These are phyloP conservation scores for Drosophila pallidifrons DNA, from an alignment of 1,140 invertebrate species.

Conservation along the genomic window DNA sequence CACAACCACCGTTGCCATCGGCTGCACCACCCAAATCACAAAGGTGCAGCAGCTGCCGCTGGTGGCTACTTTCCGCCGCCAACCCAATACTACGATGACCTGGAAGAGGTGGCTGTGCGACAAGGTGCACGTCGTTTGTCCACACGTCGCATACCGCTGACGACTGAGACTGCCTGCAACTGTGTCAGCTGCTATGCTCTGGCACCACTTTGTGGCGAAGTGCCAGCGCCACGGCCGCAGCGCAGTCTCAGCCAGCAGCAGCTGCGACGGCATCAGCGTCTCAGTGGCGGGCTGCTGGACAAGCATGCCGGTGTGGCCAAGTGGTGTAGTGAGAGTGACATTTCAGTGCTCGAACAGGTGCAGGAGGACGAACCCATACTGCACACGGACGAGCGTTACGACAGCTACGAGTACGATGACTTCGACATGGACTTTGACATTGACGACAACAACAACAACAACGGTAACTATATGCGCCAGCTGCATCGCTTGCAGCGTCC, in stretches of 20 bases:
- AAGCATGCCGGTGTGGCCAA: conserved; percentile 63
- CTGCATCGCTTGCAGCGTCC: conserved; percentile 26
- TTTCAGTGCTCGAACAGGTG: conserved; percentile 76
- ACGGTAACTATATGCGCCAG: conserved; percentile 38
- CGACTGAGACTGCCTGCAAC: conserved; percentile 58
- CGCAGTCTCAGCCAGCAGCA: conserved; percentile 80
- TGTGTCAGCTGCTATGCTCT: conserved; percentile 80
- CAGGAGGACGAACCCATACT: conserved; percentile 44
- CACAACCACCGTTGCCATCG: conserved; percentile 37
- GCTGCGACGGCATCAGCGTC: conserved; percentile 71
- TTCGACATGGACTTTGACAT: conserved; percentile 76
- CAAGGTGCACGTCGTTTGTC: conserved; percentile 60
- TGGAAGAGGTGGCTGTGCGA: conserved; percentile 60
- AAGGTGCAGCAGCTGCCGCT: conserved; percentile 8
- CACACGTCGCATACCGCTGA: conserved; percentile 47
- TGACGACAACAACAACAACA: conserved; percentile 48
- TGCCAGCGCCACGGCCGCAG: conserved; percentile 70
- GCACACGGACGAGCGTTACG: conserved; percentile 55
- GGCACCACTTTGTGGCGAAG: conserved; percentile 74
- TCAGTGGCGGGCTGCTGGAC: conserved; percentile 66
- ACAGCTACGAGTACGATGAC: conserved; percentile 73
- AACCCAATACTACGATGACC: conserved; percentile 62
- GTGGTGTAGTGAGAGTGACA: conserved; percentile 83
- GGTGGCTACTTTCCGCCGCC: conserved; percentile 36
- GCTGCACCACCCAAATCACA: conserved; percentile 26